These are phyloP conservation scores for Meleagris gallopavo DNA, from an alignment of 2,113 vertebrate species.

Conservation along the genomic window DNA sequence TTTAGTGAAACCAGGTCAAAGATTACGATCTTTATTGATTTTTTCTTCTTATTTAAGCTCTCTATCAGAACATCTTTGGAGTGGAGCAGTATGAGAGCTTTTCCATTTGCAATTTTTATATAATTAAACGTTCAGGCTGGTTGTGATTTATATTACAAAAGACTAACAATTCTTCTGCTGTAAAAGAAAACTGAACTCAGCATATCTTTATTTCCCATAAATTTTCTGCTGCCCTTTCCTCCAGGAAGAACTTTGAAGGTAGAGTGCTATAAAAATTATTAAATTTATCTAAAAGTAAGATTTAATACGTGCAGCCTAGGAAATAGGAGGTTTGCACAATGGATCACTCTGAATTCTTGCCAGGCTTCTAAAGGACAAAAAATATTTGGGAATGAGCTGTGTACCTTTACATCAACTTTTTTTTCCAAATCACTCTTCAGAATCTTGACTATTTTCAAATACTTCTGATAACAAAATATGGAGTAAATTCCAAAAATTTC, in stretches of 20 bases:
- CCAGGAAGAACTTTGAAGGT: neutral
- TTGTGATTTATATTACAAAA: conserved; percentile 51
- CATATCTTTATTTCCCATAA: conserved; percentile 50
- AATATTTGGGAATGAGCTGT: neutral
- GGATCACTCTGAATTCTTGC: neutral
- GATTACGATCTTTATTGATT: conserved; percentile 9
- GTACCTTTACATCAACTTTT: neutral
- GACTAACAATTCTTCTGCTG: conserved; percentile 31
- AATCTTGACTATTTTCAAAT: neutral
- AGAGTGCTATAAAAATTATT: conserved; percentile 28
- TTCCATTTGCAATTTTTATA: conserved; percentile 17
- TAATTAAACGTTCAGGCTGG: conserved; percentile 19
- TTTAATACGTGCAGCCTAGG: conserved; percentile 10
- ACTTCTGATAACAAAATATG: neutral
- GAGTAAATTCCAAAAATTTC: neutral
- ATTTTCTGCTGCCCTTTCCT: conserved; percentile 53
- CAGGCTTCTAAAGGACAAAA: neutral
- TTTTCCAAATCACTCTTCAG: neutral
- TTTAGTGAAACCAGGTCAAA: conserved; percentile 35
- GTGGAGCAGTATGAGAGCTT: neutral
- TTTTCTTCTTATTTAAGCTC: conserved; percentile 30
- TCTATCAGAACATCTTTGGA: conserved; percentile 2
- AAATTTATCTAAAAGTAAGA: conserved; percentile 8
- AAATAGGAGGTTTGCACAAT: conserved; percentile 8
- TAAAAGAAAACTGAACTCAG: conserved; percentile 42